Evolutionary conservation across 2,888 invertebrate genomes (phyloP).

Genomic region (Phania funesta): DNA sequence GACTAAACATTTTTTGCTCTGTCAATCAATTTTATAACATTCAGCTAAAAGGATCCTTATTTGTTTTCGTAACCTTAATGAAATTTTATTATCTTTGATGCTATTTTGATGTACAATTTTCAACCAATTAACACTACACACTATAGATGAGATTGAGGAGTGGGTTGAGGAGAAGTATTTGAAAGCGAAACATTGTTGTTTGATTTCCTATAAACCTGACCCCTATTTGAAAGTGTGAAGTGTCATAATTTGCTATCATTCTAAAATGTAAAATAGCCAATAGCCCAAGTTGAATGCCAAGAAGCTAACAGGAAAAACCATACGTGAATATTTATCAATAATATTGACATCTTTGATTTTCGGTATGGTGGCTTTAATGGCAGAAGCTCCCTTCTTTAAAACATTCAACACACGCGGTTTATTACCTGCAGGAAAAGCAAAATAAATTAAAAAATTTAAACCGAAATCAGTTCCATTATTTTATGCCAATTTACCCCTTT

Average conservation of each 20-base stretch:
- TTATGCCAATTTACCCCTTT: slow-evolving; percentile 79
- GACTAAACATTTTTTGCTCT: too few relatives aligned
- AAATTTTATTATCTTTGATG: background rate
- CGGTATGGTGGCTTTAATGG: slow-evolving; percentile 93
- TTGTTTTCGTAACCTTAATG: background rate
- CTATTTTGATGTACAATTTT: background rate
- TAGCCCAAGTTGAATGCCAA: slow-evolving; percentile 96
- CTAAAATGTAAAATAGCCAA: slow-evolving; percentile 95
- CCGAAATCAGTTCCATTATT: background rate
- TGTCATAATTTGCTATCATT: slow-evolving; percentile 80
- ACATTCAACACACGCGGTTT: slow-evolving; percentile 88
- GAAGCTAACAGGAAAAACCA: slow-evolving; percentile 97
- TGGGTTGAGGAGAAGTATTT: slow-evolving; percentile 6
- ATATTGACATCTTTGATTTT: slow-evolving; percentile 98
- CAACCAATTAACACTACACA: slow-evolving; percentile 59
- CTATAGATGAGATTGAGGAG: slow-evolving; percentile 34
- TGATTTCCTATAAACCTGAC: slow-evolving; percentile 18
- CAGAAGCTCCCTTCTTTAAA: slow-evolving; percentile 90
- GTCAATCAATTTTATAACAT: too few relatives aligned
- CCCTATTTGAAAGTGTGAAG: slow-evolving; percentile 71
- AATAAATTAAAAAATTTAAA: background rate
- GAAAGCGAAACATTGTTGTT: background rate
- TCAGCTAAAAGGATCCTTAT: too few relatives aligned
- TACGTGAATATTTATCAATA: slow-evolving; percentile 97
- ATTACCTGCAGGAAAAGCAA: slow-evolving; percentile 64